These are phyloP conservation scores for Xestia rhomboidea DNA, from an alignment of 2,888 invertebrate genomes.

Conservation along the genomic window DNA sequence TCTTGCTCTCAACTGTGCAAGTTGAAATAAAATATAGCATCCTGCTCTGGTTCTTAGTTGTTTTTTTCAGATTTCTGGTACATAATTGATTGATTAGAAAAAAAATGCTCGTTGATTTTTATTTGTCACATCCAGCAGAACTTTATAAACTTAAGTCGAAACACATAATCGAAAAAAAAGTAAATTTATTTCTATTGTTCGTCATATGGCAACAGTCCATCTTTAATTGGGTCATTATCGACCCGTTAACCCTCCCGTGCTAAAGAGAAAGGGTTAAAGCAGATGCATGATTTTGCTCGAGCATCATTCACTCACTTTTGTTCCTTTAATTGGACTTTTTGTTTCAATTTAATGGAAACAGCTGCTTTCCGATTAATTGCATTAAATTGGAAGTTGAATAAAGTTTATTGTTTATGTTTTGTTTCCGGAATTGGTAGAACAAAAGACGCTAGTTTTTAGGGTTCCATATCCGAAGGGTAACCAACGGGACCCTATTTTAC, in stretches of 20 bases:
- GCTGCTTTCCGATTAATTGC: conserved; percentile 75
- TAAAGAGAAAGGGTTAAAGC: conserved; percentile 82
- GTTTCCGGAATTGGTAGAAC: not conserved
- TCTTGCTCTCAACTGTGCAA: too few species aligned
- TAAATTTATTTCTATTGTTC: conserved; percentile 74
- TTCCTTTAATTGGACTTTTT: conserved; percentile 80
- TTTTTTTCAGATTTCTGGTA: too few species aligned
- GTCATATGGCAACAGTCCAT: conserved; percentile 68
- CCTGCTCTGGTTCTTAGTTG: too few species aligned
- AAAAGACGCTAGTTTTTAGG: not conserved
- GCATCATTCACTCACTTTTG: conserved; percentile 74
- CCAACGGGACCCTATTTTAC: too few species aligned
- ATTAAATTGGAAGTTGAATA: conserved; percentile 56
- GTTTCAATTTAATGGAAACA: conserved; percentile 75
- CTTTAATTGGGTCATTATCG: conserved; percentile 84
- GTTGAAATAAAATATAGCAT: too few species aligned
- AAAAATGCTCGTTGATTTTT: too few species aligned
- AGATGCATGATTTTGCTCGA: conserved; percentile 87
- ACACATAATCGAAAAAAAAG: conserved; percentile 49
- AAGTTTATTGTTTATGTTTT: conserved; percentile 31
- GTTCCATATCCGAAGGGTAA: too few species aligned
- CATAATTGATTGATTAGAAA: too few species aligned
- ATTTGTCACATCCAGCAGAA: conserved; percentile 49
- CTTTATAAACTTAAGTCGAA: not conserved
- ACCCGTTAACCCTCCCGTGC: conserved; percentile 70